A percentile compares a stretch with the other conserved stretches of the same genome.
Conservation (phyloP, 2,888 invertebrate species). For the Lingula anatina region DNA sequence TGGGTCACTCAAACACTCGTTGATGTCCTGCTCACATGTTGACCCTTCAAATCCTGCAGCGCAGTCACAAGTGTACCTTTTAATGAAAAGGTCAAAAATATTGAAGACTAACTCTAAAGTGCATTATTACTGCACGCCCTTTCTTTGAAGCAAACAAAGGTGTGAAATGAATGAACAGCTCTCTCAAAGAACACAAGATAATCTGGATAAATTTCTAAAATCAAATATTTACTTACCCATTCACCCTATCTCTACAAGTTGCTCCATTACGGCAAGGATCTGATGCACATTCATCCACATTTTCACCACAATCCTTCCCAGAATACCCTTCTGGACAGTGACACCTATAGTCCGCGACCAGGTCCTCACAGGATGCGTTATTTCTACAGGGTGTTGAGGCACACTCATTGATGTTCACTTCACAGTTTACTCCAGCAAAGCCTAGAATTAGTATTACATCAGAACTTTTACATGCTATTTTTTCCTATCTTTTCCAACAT, state of each 20-base stretch:
- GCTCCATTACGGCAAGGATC: background rate
- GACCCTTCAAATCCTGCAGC: background rate
- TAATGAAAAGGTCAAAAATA: too few relatives aligned
- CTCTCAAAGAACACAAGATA: too few relatives aligned
- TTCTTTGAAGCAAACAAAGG: too few relatives aligned
- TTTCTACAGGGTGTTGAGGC: background rate
- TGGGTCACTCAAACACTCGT: background rate
- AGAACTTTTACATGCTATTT: background rate
- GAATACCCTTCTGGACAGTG: background rate
- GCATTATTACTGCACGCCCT: too few relatives aligned
- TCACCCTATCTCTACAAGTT: background rate
- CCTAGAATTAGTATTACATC: background rate
- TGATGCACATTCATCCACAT: background rate
- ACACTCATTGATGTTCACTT: slow-evolving; percentile 2
- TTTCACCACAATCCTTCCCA: background rate
- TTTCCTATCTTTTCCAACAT: background rate
- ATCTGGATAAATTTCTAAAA: background rate
- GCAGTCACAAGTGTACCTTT: slow-evolving; percentile 2
- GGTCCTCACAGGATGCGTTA: background rate
- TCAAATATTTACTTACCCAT: background rate
- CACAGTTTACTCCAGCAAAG: background rate
- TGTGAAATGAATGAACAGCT: too few relatives aligned
- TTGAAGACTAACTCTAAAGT: too few relatives aligned
- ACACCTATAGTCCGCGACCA: background rate
- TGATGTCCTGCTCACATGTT: background rate